Evolutionary conservation across 2,888 invertebrate species (phyloP).

Genomic region (Brachypalpus laphriformis): DNA sequence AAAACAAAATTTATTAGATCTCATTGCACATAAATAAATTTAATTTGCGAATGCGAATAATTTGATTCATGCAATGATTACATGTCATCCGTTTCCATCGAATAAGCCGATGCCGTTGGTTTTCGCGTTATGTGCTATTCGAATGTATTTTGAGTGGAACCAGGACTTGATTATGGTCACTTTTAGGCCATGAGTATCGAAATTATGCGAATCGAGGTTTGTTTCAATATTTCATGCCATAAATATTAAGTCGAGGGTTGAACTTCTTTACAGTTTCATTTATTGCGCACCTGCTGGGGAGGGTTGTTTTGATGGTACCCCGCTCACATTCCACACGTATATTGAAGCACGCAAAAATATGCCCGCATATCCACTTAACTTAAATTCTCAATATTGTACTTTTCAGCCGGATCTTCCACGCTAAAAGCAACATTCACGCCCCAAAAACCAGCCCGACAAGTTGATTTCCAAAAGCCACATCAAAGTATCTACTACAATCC

Average conservation of each 20-base stretch:
- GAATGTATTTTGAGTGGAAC: neutral
- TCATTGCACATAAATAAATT: neutral
- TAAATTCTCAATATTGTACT: neutral
- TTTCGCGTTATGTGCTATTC: neutral
- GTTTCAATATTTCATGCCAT: too few relatives aligned
- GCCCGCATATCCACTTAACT: neutral
- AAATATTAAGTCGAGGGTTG: too few relatives aligned
- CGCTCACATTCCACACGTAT: too few relatives aligned
- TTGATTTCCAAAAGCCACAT: slow-evolving; percentile 29
- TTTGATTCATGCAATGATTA: slow-evolving; percentile 4
- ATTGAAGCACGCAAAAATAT: too few relatives aligned
- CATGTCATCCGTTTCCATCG: neutral
- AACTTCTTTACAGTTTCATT: too few relatives aligned
- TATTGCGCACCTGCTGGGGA: too few relatives aligned
- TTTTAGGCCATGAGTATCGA: neutral
- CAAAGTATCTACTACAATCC: slow-evolving; percentile 7
- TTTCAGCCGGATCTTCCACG: neutral
- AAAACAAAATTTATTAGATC: neutral
- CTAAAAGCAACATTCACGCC: neutral
- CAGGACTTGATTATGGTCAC: neutral
- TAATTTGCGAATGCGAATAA: neutral
- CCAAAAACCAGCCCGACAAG: neutral
- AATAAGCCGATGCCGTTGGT: neutral
- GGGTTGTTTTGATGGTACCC: too few relatives aligned
- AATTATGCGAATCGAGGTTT: too few relatives aligned